Percentiles rank a stretch among this genome's conserved stretches.
phyloP scores from a whole-genome alignment of 2,797 vertebrate genomes.

The Diceros bicornis region DNA sequence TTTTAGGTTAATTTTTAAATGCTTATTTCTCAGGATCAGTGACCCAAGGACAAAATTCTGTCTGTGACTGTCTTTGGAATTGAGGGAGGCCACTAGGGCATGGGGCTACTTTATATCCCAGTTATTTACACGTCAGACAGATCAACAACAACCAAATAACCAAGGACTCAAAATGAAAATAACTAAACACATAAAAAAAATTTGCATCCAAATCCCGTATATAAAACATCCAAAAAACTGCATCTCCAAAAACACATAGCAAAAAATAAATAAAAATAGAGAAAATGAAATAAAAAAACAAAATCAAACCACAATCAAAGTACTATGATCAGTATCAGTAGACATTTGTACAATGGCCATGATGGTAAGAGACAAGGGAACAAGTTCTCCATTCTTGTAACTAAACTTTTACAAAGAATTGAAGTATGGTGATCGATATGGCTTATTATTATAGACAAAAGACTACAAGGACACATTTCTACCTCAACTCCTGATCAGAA shows the following conservation, averaged over 20 bases:
- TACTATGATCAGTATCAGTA: not conserved
- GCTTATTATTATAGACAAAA: not conserved
- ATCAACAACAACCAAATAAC: not conserved
- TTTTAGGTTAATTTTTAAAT: not conserved
- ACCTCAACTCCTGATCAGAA: not conserved
- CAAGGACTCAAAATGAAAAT: conserved; percentile 16
- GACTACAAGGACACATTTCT: not conserved
- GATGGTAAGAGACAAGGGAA: not conserved
- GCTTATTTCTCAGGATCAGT: not conserved
- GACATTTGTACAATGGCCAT: not conserved
- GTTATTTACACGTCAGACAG: not conserved
- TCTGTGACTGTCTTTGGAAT: not conserved
- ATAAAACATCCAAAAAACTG: not conserved
- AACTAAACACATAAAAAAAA: not conserved
- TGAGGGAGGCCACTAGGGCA: not conserved
- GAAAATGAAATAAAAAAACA: not conserved
- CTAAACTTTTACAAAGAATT: not conserved
- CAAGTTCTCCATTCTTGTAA: not conserved
- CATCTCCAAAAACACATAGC: not conserved
- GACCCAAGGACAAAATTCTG: not conserved
- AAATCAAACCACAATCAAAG: not conserved
- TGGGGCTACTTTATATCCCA: not conserved
- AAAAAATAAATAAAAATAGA: not conserved
- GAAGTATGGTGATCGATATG: not conserved
- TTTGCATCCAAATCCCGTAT: not conserved